Evolutionary conservation across 1,140 invertebrate species (phyloP).

Genomic region (Drosophila triauraria): DNA sequence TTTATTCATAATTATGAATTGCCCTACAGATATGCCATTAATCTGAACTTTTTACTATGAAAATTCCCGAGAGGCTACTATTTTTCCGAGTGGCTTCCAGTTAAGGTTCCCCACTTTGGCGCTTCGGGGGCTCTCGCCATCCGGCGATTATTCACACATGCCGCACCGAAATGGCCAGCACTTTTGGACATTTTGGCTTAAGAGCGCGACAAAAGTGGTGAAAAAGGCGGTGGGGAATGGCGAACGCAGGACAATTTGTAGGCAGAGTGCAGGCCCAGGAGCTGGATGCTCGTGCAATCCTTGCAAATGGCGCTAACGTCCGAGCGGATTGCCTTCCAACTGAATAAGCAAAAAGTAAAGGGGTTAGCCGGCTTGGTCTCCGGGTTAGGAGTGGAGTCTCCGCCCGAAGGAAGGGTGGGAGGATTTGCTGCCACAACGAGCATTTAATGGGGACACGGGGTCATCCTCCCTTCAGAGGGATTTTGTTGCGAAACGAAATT

Average conservation of each 20-base stretch:
- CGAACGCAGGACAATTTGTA: constrained; percentile 63
- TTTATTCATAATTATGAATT: background rate
- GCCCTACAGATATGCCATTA: background rate
- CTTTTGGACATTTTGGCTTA: constrained; percentile 66
- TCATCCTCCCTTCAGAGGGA: constrained; percentile 16
- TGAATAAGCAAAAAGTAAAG: constrained; percentile 73
- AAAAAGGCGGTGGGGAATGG: constrained; percentile 21
- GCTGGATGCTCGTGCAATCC: constrained; percentile 36
- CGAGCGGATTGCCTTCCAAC: constrained; percentile 65
- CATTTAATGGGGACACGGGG: constrained; percentile 63
- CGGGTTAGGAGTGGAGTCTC: constrained; percentile 5
- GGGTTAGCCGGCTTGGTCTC: constrained; percentile 23
- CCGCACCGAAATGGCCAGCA: constrained; percentile 76
- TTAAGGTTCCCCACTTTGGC: background rate
- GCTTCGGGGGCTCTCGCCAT: constrained; percentile 28
- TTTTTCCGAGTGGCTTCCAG: constrained; percentile 2
- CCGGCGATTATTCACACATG: constrained; percentile 84
- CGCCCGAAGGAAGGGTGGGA: background rate
- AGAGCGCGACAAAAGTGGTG: constrained; percentile 43
- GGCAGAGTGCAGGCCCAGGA: constrained; percentile 43
- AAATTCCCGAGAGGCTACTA: background rate
- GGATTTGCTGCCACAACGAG: constrained; percentile 65
- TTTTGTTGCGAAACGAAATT: constrained; percentile 58
- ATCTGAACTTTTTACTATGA: background rate
- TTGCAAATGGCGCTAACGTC: constrained; percentile 56